A percentile compares a stretch with the other conserved stretches of the same genome.
phyloP scores from a whole-genome alignment of 2,113 vertebrate species.

The Hippocampus comes region DNA sequence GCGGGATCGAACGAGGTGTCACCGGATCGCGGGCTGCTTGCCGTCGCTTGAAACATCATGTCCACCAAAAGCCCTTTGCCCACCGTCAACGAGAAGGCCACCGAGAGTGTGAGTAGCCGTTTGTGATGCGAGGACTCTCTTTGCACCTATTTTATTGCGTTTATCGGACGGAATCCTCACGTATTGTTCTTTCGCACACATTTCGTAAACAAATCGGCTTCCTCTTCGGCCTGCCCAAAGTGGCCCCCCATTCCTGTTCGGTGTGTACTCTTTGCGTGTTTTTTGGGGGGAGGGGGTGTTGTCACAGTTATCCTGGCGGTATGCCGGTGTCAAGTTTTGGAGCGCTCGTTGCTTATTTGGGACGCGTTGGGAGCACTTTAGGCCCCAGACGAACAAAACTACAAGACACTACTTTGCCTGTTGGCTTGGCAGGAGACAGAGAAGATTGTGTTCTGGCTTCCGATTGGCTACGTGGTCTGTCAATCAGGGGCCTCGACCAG shows the following conservation, averaged over 20 bases:
- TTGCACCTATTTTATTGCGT: not conserved
- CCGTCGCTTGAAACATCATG: constrained; percentile 79
- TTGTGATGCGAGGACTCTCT: not conserved
- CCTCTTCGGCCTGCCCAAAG: constrained; percentile 8
- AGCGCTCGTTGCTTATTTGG: not conserved
- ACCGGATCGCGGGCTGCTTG: not conserved
- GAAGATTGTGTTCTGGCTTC: constrained; percentile 11
- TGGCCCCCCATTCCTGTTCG: not conserved
- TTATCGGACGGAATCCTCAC: not conserved
- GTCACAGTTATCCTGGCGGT: not conserved
- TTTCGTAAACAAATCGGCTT: constrained; percentile 49
- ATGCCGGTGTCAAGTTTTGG: not conserved
- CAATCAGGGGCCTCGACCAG: constrained; percentile 32
- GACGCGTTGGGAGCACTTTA: constrained; percentile 19
- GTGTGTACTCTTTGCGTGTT: not conserved
- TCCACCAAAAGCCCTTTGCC: constrained; percentile 91
- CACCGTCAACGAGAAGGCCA: constrained; percentile 90
- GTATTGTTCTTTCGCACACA: constrained; percentile 21
- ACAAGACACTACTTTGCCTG: constrained; percentile 47
- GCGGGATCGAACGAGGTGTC: constrained; percentile 20
- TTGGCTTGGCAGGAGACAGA: constrained; percentile 47
- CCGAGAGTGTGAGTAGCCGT: constrained; percentile 86
- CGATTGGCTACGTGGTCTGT: constrained; percentile 47
- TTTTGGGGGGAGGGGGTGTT: not conserved
- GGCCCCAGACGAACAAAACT: constrained; percentile 55